Percentiles rank a stretch among this genome's conserved stretches.
These are phyloP conservation scores for Drosophila stalkeri DNA, from an alignment of 2,888 invertebrate genomes.

Conservation along the genomic window DNA sequence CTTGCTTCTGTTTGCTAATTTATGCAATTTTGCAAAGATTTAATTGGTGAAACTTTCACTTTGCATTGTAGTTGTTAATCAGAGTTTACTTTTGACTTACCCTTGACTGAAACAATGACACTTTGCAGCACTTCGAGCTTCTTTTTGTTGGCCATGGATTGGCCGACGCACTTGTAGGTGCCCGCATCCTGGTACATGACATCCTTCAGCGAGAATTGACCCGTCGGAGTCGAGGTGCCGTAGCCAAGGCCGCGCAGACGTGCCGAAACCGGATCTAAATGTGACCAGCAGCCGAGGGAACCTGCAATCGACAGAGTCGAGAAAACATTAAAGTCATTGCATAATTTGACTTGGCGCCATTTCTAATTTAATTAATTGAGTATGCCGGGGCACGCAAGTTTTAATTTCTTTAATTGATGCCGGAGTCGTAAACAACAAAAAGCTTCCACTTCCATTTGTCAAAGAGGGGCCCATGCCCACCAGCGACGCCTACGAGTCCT, in stretches of 20 bases:
- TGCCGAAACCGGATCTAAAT: constrained; percentile 86
- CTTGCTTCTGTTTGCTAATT: not conserved
- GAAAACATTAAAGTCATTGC: constrained; percentile 38
- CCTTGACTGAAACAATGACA: constrained; percentile 86
- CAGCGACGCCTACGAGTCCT: not conserved
- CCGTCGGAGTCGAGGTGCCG: constrained; percentile 86
- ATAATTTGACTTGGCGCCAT: constrained; percentile 52
- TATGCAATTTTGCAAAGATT: not conserved
- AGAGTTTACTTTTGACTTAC: constrained; percentile 83
- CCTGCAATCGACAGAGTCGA: constrained; percentile 80
- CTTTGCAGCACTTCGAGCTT: constrained; percentile 87
- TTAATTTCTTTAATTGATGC: constrained; percentile 84
- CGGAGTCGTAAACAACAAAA: constrained; percentile 49
- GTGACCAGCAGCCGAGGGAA: constrained; percentile 89
- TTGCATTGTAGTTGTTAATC: not conserved
- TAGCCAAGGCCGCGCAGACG: constrained; percentile 87
- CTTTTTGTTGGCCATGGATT: constrained; percentile 85
- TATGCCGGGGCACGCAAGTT: constrained; percentile 65
- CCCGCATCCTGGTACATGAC: constrained; percentile 92
- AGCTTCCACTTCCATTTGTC: constrained; percentile 41
- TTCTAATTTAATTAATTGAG: constrained; percentile 82
- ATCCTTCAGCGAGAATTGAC: constrained; percentile 89
- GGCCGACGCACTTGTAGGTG: constrained; percentile 90
- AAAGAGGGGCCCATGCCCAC: constrained; percentile 7
- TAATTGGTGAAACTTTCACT: not conserved